Conservation (phyloP, 1,140 invertebrate species). For the Pemphigus obesinymphae region DNA sequence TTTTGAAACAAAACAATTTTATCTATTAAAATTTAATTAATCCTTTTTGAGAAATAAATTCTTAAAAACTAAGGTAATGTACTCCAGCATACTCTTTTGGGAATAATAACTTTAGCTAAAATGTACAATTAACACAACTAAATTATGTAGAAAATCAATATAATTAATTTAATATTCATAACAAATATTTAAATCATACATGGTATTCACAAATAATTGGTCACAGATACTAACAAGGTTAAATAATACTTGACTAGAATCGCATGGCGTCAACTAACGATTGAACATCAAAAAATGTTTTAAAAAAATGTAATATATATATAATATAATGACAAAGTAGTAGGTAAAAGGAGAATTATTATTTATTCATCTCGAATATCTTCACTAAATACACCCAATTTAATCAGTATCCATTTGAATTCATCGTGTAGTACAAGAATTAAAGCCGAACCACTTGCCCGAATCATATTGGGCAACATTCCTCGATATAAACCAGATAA, state of each 20-base stretch:
- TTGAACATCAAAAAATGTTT: background rate
- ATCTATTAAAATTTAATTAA: too few species aligned
- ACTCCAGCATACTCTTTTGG: background rate
- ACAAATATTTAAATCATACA: constrained; percentile 30
- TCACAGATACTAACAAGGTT: constrained; percentile 35
- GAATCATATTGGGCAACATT: constrained; percentile 34
- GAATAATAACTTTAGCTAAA: background rate
- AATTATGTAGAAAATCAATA: constrained; percentile 6
- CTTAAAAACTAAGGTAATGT: too few species aligned
- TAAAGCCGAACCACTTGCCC: constrained; percentile 13
- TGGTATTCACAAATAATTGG: constrained; percentile 27
- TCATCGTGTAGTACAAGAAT: constrained; percentile 33
- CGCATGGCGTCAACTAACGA: background rate
- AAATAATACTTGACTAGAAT: constrained; percentile 38
- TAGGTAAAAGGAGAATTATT: background rate
- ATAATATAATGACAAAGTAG: constrained; percentile 17
- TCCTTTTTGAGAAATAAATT: too few species aligned
- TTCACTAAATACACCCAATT: constrained; percentile 15
- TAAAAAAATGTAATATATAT: background rate
- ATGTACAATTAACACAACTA: background rate
- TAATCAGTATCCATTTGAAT: constrained; percentile 30
- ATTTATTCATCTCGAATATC: background rate
- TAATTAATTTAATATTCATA: constrained; percentile 30
- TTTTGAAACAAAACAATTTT: too few species aligned
- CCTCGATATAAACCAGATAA: constrained; percentile 19